These are phyloP conservation scores for Chrysodeixis includens DNA, from an alignment of 2,888 invertebrate species.

Conservation along the genomic window DNA sequence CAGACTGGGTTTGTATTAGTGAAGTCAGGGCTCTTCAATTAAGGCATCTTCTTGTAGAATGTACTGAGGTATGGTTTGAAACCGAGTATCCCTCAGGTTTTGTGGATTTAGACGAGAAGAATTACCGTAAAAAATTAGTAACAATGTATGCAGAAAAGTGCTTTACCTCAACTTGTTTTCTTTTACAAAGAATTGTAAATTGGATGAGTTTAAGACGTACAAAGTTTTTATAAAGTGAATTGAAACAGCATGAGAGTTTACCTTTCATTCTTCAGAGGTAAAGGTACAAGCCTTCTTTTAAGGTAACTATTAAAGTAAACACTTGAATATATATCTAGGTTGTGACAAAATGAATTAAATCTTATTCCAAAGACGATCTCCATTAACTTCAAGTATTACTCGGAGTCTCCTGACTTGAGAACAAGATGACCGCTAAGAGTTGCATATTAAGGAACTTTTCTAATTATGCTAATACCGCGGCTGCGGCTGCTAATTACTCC, in stretches of 20 bases:
- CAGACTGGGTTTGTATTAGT: not conserved
- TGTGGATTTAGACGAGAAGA: not conserved
- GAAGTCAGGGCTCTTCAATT: conserved; percentile 21
- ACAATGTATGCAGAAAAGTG: not conserved
- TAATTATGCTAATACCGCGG: conserved; percentile 46
- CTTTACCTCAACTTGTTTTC: not conserved
- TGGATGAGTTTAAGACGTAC: not conserved
- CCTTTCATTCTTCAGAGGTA: too few species aligned
- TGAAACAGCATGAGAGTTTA: too few species aligned
- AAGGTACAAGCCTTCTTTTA: too few species aligned
- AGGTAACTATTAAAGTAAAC: too few species aligned
- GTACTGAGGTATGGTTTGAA: not conserved
- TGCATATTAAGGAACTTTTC: conserved; percentile 52
- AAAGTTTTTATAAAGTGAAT: not conserved
- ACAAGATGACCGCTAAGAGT: conserved; percentile 38
- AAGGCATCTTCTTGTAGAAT: not conserved
- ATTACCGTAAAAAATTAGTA: not conserved
- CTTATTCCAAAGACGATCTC: conserved; percentile 6
- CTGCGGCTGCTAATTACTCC: conserved; percentile 38
- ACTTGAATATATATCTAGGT: too few species aligned
- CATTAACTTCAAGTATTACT: not conserved
- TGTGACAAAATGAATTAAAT: too few species aligned
- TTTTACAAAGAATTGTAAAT: not conserved
- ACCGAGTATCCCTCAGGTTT: not conserved
- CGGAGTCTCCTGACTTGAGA: not conserved